These are phyloP conservation scores for Squalus acanthias DNA, from an alignment of 2,797 vertebrate genomes.

Conservation along the genomic window DNA sequence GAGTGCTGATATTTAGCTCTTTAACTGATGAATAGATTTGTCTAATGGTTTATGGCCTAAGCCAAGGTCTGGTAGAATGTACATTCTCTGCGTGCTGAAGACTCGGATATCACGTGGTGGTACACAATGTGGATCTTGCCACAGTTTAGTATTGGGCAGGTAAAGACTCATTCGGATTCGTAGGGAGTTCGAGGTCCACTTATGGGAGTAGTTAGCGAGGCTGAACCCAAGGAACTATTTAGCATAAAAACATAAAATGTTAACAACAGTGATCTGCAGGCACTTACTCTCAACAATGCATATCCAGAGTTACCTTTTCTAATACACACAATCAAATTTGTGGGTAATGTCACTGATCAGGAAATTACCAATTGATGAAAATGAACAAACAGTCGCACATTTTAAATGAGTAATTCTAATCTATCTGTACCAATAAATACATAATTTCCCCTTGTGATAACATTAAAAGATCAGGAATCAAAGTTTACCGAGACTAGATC, in stretches of 20 bases:
- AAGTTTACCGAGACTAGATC: not conserved
- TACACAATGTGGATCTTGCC: not conserved
- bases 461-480: not conserved
- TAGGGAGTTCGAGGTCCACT: not conserved
- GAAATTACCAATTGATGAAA: not conserved
- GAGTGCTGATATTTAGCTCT: not conserved
- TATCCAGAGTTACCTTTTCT: not conserved
- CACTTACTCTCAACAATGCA: not conserved
- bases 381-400: not conserved
- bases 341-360: not conserved
- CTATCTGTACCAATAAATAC: not conserved
- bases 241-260: not conserved
- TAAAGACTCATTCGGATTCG: not conserved
- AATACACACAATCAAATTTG: not conserved
- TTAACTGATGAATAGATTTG: not conserved
- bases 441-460: not conserved
- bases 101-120: not conserved
- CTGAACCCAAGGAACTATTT: not conserved
- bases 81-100: not conserved
- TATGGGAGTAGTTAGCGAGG: not conserved
- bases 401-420: not conserved
- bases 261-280: not conserved
- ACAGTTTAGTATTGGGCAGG: not conserved
- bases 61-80: not conserved
- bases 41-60: not conserved